Conservation (phyloP, 2,888 invertebrate species). For the Alloplasta piceator region DNA sequence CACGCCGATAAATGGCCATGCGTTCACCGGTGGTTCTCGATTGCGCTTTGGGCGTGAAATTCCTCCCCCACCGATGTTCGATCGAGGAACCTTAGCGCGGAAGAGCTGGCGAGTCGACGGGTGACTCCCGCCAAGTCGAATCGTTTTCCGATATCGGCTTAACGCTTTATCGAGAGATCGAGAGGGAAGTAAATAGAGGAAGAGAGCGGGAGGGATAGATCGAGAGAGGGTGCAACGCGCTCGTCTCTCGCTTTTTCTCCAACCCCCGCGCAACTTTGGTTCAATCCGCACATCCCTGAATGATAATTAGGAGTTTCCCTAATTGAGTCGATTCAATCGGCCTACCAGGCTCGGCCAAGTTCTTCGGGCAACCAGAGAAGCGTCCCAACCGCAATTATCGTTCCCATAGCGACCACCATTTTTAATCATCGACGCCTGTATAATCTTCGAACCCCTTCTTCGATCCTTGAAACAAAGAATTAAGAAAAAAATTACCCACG, state of each 20-base stretch:
- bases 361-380: background rate
- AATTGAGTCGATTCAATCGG: conserved; percentile 78
- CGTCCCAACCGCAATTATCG: conserved; percentile 31
- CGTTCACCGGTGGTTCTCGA: background rate
- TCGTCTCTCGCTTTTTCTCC: conserved; percentile 5
- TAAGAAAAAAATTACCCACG: too few species aligned
- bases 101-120: conserved; percentile 58
- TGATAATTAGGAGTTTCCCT: conserved; percentile 80
- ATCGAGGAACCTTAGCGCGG: conserved; percentile 39
- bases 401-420: conserved; percentile 56
- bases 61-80: conserved; percentile 10
- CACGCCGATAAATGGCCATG: too few species aligned
- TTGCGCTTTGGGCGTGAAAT: background rate
- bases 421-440: conserved; percentile 65
- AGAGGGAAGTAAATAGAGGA: background rate
- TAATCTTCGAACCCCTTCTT: too few species aligned
- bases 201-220: too few species aligned
- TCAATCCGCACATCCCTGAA: conserved; percentile 10
- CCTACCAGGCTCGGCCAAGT: conserved; percentile 61
- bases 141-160: conserved; percentile 78
- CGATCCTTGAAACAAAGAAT: too few species aligned
- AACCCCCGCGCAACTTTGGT: background rate
- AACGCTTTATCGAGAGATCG: conserved; percentile 29
- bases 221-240: background rate
- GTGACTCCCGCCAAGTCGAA: conserved; percentile 74